These are phyloP conservation scores for Rana temporaria DNA, from an alignment of 2,113 vertebrate species.

Conservation along the genomic window DNA sequence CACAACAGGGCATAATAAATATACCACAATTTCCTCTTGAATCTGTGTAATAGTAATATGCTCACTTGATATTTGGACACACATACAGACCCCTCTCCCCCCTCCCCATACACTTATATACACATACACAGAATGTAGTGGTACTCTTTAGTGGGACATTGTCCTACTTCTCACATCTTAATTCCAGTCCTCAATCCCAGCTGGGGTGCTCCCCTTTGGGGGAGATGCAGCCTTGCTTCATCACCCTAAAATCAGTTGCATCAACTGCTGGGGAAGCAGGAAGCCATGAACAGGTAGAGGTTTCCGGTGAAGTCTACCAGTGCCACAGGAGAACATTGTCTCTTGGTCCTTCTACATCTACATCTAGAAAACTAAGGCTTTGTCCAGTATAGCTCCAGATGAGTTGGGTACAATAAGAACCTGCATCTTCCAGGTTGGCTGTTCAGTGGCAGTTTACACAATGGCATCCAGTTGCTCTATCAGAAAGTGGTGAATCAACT, in stretches of 20 bases:
- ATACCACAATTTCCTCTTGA: background rate
- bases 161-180: constrained; percentile 33
- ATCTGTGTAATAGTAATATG: constrained; percentile 33
- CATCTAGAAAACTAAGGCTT: constrained; percentile 50
- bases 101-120: background rate
- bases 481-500: constrained; percentile 77
- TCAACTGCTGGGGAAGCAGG: constrained; percentile 3
- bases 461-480: constrained; percentile 80
- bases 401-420: constrained; percentile 25
- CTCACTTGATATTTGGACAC: background rate
- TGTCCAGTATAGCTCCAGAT: constrained; percentile 45
- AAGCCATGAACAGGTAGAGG: background rate
- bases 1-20: constrained; percentile 32
- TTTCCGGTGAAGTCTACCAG: constrained; percentile 10
- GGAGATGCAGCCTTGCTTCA: constrained; percentile 30
- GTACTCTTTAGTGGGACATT: constrained; percentile 25
- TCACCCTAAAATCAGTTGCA: background rate
- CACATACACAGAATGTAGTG: constrained; percentile 43
- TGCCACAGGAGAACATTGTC: constrained; percentile 32
- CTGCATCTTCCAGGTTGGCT: constrained; percentile 4
- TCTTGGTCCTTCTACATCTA: constrained; percentile 57
- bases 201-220: constrained; percentile 2
- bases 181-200: constrained; percentile 55
- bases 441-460: constrained; percentile 57
- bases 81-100: background rate